These are phyloP conservation scores for Euzophera pinguis DNA, from an alignment of 2,888 invertebrate genomes.

Conservation along the genomic window DNA sequence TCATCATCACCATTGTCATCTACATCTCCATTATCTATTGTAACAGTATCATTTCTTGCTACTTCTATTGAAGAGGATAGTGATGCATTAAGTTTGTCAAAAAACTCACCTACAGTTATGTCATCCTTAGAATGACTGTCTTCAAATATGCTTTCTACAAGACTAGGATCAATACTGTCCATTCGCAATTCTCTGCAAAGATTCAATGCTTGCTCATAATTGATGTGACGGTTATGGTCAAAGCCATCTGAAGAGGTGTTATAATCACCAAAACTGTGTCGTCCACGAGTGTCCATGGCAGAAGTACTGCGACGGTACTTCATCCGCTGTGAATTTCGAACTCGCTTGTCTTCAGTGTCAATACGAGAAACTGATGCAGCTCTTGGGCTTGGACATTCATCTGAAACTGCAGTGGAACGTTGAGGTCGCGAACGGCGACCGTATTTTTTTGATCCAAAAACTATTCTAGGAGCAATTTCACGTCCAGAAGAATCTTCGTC, in stretches of 20 bases:
- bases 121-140: slow-evolving; percentile 35
- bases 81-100: slow-evolving; percentile 56
- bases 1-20: slow-evolving; percentile 30
- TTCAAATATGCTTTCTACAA: slow-evolving; percentile 59
- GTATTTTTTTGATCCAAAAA: slow-evolving; percentile 87
- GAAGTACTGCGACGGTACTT: slow-evolving; percentile 52
- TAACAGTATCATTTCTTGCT: slow-evolving; percentile 24
- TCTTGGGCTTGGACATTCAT: slow-evolving; percentile 38
- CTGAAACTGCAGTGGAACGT: slow-evolving; percentile 30
- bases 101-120: slow-evolving; percentile 70
- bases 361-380: slow-evolving; percentile 57
- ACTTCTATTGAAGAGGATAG: slow-evolving; percentile 51
- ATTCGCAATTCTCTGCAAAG: slow-evolving; percentile 61
- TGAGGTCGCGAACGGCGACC: slow-evolving; percentile 85
- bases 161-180: slow-evolving; percentile 52
- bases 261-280: slow-evolving; percentile 18
- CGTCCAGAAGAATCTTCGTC: slow-evolving; percentile 82
- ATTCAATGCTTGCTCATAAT: slow-evolving; percentile 52
- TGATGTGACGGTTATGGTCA: slow-evolving; percentile 56
- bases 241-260: slow-evolving; percentile 30
- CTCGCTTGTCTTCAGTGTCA: slow-evolving; percentile 37
- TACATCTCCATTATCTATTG: slow-evolving; percentile 13
- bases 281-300: slow-evolving; percentile 43
- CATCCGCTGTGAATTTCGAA: slow-evolving; percentile 39
- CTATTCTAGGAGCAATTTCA: slow-evolving; percentile 86